Evolutionary conservation across 92 coral and sea anemone species (phyloP).

Genomic region (Epizoanthus fatuus): DNA sequence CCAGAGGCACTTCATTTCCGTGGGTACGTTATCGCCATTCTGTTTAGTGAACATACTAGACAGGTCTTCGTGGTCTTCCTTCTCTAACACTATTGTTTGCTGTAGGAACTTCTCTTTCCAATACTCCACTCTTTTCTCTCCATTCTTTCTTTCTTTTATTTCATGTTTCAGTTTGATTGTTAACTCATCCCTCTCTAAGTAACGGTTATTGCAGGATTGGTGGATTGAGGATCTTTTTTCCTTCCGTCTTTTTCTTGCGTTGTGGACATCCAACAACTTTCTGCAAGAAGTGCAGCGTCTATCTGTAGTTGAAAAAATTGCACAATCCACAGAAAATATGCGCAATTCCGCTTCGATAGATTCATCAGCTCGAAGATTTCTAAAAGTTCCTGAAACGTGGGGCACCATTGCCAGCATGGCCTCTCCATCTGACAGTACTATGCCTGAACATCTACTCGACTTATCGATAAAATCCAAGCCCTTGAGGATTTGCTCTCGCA

Average conservation of each 20-base stretch:
- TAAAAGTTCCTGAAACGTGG: conserved; percentile 15
- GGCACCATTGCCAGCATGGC: not conserved
- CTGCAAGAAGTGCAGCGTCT: not conserved
- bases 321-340: not conserved
- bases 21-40: conserved; percentile 13
- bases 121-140: conserved; percentile 28
- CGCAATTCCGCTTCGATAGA: no score
- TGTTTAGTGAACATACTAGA: not conserved
- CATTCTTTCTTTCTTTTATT: conserved; percentile 1
- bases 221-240: not conserved
- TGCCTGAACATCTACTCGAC: conserved; percentile 7
- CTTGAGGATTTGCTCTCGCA: no score
- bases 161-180: not conserved
- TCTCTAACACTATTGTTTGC: conserved; percentile 17
- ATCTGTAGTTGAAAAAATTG: not conserved
- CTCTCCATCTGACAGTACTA: not conserved
- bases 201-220: not conserved
- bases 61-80: not conserved
- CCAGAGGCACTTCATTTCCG: conserved; percentile 31
- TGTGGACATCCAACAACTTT: not conserved
- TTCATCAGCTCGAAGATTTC: not conserved
- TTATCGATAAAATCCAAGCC: conserved; percentile 7
- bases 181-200: conserved; percentile 24
- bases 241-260: not conserved
- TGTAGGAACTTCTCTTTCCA: conserved; percentile 39